Evolutionary conservation across 2,113 vertebrate species (phyloP), one percentile per base, ranked within the genome.

Genomic region (Monarcha castaneiventris): DNA sequence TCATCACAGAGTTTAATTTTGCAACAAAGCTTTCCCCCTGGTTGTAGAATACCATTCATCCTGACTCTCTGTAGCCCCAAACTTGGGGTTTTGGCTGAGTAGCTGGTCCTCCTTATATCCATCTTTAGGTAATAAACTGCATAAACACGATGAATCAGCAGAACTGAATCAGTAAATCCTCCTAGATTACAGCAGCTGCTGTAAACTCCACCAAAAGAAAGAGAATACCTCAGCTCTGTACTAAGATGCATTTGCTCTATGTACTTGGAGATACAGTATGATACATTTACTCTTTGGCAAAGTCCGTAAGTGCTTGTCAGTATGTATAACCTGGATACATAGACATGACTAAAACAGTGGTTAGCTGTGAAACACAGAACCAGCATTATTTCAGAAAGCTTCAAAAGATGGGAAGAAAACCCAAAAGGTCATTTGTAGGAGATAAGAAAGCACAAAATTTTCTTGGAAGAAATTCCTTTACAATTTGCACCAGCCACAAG

Each of bases 101-200:
- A 81, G 55, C 18, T 3, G 0, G 26, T 67, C 30, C 8, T 75
- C 19, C 11, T 81, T 68, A 11, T 32, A 27, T 51, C 33, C 23
- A 63, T 10, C 18, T 84, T 69, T 87, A 46, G 58, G 17, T 56
- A 73, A 75, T 73, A 77, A 87, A 69, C 48, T 64, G 61, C 18
- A 22, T 87, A 59, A 95, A 94, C 67, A 74, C 10, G 32, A 11
- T 78, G 83, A 94, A 84, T 93, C 82, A 96, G 84, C 87, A 93
- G 32, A 84, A 54, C 68, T 55, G 0, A 1, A 37, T 91, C 13
- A 37, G 75, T 80, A 22, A 29, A 23, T 83, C 46, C 27, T 85
- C 46, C 56, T 44, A 71, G 72, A 56, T 74, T 80, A 62, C 48
- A 76, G 55, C 39, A 64, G 26, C 35, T 85, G 35, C 46, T 67